Conservation (phyloP, 1,140 invertebrate genomes). For the Melipona quadrifasciata region DNA sequence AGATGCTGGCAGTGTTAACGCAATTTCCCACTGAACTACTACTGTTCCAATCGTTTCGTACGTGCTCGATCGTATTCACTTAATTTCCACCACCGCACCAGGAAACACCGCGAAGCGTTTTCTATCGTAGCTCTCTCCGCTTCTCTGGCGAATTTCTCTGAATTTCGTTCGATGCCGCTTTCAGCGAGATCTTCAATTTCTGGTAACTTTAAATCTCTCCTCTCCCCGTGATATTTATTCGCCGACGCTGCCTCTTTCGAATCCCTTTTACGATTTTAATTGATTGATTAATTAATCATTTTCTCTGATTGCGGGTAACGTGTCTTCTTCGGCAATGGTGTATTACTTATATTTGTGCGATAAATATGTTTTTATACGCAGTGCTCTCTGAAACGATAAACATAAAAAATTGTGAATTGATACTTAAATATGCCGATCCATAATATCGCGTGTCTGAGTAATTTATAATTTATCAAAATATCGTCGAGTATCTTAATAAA, state of each 20-base stretch:
- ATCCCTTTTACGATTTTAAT: not conserved
- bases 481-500: not conserved
- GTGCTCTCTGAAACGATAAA: too few species aligned
- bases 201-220: too few species aligned
- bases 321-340: not conserved
- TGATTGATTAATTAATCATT: not conserved
- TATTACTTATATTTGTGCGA: too few species aligned
- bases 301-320: not conserved
- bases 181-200: too few species aligned
- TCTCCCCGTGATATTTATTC: too few species aligned
- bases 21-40: constrained; percentile 19
- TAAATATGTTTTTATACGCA: too few species aligned
- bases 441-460: too few species aligned
- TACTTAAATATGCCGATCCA: too few species aligned
- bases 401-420: too few species aligned
- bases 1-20: constrained; percentile 2
- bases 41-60: not conserved
- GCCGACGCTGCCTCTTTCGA: too few species aligned
- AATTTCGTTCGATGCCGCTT: not conserved
- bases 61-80: not conserved
- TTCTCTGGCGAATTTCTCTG: not conserved
- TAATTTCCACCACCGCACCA: too few species aligned
- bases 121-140: not conserved
- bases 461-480: too few species aligned
- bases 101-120: not conserved